Percentiles rank a stretch among this genome's conserved stretches.
phyloP scores from a whole-genome alignment of 2,797 vertebrate genomes.

The Corythornis leucogaster region DNA sequence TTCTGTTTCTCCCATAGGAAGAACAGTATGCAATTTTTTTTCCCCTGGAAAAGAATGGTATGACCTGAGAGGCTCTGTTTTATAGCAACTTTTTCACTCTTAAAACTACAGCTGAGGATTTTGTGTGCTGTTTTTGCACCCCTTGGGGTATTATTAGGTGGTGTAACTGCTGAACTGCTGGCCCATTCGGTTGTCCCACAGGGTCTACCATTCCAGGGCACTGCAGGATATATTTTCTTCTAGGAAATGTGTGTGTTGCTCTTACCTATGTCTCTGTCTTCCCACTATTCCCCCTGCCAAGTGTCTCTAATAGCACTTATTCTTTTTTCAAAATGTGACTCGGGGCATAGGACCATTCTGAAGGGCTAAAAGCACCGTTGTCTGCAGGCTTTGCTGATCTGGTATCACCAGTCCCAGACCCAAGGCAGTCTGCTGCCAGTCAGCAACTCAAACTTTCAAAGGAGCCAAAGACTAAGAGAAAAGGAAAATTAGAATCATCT shows the following conservation, averaged over 20 bases:
- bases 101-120: not conserved
- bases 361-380: not conserved
- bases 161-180: not conserved
- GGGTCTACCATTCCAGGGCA: not conserved
- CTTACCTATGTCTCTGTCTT: not conserved
- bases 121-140: not conserved
- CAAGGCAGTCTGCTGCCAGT: not conserved
- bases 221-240: not conserved
- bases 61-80: not conserved
- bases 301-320: not conserved
- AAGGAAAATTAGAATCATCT: not conserved
- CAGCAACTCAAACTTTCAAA: not conserved
- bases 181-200: not conserved
- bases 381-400: not conserved
- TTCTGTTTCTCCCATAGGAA: not conserved
- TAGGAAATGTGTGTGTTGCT: not conserved
- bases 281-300: accelerated
- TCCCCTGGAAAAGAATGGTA: not conserved
- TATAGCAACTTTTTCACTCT: not conserved
- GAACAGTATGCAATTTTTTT: not conserved
- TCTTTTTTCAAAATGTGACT: not conserved
- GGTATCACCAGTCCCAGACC: not conserved
- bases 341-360: not conserved
- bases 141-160: not conserved
- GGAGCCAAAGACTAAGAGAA: not conserved